phyloP scores from a whole-genome alignment of 1,140 invertebrate genomes.

The Eumaeus atala region DNA sequence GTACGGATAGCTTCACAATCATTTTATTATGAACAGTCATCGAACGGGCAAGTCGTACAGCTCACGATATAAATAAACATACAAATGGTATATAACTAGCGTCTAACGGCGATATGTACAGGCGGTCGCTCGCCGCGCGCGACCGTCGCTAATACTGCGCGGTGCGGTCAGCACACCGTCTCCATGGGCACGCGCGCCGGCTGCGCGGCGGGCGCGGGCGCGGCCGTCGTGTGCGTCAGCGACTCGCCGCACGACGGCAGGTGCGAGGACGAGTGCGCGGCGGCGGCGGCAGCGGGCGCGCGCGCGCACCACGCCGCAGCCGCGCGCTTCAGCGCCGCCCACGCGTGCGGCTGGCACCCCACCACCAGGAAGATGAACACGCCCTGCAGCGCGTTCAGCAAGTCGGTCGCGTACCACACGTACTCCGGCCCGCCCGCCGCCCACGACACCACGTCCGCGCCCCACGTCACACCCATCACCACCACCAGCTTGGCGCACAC shows the following conservation, averaged over 20 bases:
- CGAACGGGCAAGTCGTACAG: slow-evolving; percentile 29
- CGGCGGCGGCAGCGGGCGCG: slow-evolving; percentile 73
- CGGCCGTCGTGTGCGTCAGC: slow-evolving; percentile 81
- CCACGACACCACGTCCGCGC: slow-evolving; percentile 85
- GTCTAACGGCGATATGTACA: slow-evolving; percentile 29
- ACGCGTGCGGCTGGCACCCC: slow-evolving; percentile 87
- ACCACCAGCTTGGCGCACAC: slow-evolving; percentile 81
- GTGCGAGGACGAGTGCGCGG: slow-evolving; percentile 83
- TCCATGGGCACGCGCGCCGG: slow-evolving; percentile 78
- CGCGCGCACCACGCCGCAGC: slow-evolving; percentile 74
- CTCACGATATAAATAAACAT: slow-evolving; percentile 34
- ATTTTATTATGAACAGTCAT: slow-evolving; percentile 34
- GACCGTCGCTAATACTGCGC: slow-evolving; percentile 37
- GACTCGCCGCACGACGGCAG: slow-evolving; percentile 85
- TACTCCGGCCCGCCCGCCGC: slow-evolving; percentile 83
- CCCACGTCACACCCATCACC: slow-evolving; percentile 90
- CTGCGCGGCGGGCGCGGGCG: too few species aligned
- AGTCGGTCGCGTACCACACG: slow-evolving; percentile 86
- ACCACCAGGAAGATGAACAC: slow-evolving; percentile 86
- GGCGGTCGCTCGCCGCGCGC: slow-evolving; percentile 18
- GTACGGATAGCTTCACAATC: slow-evolving; percentile 24
- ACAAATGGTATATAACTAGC: slow-evolving; percentile 32
- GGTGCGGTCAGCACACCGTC: slow-evolving; percentile 69
- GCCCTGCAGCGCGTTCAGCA: slow-evolving; percentile 89
- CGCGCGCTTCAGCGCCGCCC: slow-evolving; percentile 47